Percentiles rank a stretch among this genome's conserved stretches.
Conservation (phyloP, 2,113 vertebrate species). For the Cacatua alba region DNA sequence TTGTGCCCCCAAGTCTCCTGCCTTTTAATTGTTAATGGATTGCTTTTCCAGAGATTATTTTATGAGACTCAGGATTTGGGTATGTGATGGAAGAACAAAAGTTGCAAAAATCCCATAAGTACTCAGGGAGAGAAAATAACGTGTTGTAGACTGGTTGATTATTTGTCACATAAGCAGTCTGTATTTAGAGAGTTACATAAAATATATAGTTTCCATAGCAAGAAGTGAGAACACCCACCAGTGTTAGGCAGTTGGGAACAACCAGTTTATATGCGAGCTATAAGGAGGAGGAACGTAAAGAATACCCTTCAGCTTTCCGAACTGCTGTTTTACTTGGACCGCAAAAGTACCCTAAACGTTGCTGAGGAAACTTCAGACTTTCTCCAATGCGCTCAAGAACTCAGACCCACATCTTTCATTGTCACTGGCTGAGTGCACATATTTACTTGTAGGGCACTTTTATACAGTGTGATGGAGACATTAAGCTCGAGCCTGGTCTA, state of each 20-base stretch:
- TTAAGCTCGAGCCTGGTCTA: conserved; percentile 25
- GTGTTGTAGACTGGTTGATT: not conserved
- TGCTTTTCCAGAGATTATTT: not conserved
- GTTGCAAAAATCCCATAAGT: not conserved
- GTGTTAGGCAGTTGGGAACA: conserved; percentile 11
- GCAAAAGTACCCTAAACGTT: not conserved
- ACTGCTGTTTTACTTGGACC: conserved; percentile 4
- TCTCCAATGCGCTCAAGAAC: not conserved
- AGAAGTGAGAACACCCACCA: conserved; percentile 38
- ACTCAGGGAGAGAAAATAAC: not conserved
- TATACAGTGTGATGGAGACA: conserved; percentile 39
- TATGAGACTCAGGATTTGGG: not conserved
- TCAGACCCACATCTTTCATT: not conserved
- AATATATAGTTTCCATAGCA: conserved; percentile 8
- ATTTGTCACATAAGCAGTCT: not conserved
- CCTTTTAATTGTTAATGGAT: not conserved
- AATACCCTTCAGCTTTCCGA: not conserved
- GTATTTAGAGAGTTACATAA: conserved; percentile 21
- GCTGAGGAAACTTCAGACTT: conserved; percentile 8
- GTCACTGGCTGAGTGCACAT: not conserved
- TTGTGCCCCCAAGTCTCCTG: not conserved
- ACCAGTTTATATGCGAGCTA: not conserved
- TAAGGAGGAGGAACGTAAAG: not conserved
- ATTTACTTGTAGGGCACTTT: conserved; percentile 24
- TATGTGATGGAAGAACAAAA: not conserved